Evolutionary conservation across 2,113 vertebrate species (phyloP), one percentile per base, ranked within the genome.

Genomic region (Acanthochromis polyacanthus): DNA sequence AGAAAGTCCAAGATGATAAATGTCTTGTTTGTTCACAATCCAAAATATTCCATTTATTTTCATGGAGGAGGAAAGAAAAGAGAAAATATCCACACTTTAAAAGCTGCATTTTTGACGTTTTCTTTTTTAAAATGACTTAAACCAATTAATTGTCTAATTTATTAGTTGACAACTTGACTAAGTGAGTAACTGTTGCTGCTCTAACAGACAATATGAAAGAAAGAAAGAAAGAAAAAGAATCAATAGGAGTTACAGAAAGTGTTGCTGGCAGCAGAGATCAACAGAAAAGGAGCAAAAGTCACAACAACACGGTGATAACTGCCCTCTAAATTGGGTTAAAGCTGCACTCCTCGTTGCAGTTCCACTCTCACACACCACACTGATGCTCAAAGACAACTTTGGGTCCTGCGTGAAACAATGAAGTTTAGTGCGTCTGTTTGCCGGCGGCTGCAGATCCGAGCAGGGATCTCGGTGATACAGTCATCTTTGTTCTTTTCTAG

Each of bases 401-500:
- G 11, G 9, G 25, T 63, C 45, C 53, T 52, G 17, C 16, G 12
- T 22, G 32, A 65, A 38, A 80, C 50, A 65, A 75, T 71, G 61
- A 84, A 58, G 28, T 65, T 78, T 38, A 5, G 11, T 53, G 38
- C 2, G 20, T 59, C 14, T 55, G 32, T 11, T 55, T 15, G 60
- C 66, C 19, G 59, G 17, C 5, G 15, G 82, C 88, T 78, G 22
- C 74, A 62, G 57, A 66, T 61, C 78, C 73, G 66, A 59, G 28
- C 20, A 77, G 30, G 9, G 16, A 28, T 78, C 64, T 65, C 32
- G 36, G 48, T 46, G 19, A 43, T 46, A 22, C 48, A 77, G 45
- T 56, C 67, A 71, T 81, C 75, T 88, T 88, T 88, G 83, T 89
- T 89, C 56, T 86, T 86, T 87, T 89, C 59, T 78, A 28, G 88